Evolutionary conservation across 2,113 vertebrate species (phyloP).

Genomic region (Climacteris rufus): DNA sequence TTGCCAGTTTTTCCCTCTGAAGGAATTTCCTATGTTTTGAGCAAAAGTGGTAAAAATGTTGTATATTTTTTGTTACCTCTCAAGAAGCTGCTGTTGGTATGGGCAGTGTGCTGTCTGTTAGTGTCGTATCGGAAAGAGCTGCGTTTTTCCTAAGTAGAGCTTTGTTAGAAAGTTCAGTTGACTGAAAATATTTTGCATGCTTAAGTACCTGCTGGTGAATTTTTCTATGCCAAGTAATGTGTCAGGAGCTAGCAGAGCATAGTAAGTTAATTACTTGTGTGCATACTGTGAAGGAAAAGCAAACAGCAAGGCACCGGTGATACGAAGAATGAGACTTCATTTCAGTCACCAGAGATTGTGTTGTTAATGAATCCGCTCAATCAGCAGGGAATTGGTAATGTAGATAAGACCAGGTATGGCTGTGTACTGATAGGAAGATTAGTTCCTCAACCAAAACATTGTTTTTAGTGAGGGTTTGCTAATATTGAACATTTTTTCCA

Average conservation of each 20-base stretch:
- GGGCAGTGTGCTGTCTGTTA: not conserved
- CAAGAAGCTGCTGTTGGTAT: not conserved
- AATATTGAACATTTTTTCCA: conserved; percentile 19
- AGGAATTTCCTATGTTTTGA: not conserved
- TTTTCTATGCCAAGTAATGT: conserved; percentile 53
- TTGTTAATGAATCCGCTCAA: conserved; percentile 62
- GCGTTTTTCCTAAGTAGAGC: not conserved
- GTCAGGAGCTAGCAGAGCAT: conserved; percentile 62
- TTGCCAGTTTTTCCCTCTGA: not conserved
- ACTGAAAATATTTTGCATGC: conserved; percentile 63
- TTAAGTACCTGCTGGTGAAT: conserved; percentile 64
- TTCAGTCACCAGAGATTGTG: conserved; percentile 53
- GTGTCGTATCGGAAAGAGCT: not conserved
- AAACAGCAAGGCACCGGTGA: conserved; percentile 51
- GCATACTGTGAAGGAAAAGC: conserved; percentile 61
- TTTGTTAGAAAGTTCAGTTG: conserved; percentile 54
- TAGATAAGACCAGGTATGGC: conserved; percentile 43
- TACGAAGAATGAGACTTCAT: conserved; percentile 55
- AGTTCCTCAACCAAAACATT: conserved; percentile 44
- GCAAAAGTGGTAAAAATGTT: not conserved
- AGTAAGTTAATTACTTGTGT: conserved; percentile 72
- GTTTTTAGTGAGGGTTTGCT: conserved; percentile 17
- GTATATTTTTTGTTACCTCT: not conserved
- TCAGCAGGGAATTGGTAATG: conserved; percentile 39
- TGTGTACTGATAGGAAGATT: conserved; percentile 43